Evolutionary conservation across 2,797 vertebrate genomes (phyloP).

Genomic region (Propithecus deckenii): DNA sequence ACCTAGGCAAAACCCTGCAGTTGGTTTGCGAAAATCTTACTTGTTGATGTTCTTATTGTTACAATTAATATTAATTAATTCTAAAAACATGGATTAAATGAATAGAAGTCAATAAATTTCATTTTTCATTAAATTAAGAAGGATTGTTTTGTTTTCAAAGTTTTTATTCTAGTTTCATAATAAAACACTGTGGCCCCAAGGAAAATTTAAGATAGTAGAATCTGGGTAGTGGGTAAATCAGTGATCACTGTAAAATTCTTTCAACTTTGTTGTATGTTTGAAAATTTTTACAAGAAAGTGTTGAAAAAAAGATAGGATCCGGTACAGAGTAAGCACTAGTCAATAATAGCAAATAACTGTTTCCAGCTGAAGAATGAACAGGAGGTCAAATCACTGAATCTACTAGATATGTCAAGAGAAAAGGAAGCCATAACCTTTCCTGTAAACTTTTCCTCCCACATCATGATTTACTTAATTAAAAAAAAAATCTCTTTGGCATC

Average conservation of each 20-base stretch:
- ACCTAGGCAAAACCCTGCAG: too few relatives aligned
- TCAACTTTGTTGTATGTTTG: background rate
- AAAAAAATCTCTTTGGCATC: background rate
- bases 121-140: too few relatives aligned
- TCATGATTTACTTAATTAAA: background rate
- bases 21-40: too few relatives aligned
- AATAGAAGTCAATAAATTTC: too few relatives aligned
- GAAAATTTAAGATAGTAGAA: background rate
- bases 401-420: background rate
- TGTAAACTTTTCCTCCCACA: background rate
- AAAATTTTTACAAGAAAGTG: constrained; percentile 9
- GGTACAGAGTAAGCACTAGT: background rate
- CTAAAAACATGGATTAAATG: too few relatives aligned
- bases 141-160: too few relatives aligned
- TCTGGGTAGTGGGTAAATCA: background rate
- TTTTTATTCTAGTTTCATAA: too few relatives aligned
- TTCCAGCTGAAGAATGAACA: background rate
- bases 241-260: background rate
- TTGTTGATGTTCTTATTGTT: too few relatives aligned
- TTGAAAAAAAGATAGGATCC: background rate
- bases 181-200: too few relatives aligned
- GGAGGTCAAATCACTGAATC: background rate
- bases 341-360: background rate
- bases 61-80: too few relatives aligned
- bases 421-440: background rate